Base-by-base conservation (phyloP, 2,113 vertebrate species). In the Motacilla alba region DNA sequence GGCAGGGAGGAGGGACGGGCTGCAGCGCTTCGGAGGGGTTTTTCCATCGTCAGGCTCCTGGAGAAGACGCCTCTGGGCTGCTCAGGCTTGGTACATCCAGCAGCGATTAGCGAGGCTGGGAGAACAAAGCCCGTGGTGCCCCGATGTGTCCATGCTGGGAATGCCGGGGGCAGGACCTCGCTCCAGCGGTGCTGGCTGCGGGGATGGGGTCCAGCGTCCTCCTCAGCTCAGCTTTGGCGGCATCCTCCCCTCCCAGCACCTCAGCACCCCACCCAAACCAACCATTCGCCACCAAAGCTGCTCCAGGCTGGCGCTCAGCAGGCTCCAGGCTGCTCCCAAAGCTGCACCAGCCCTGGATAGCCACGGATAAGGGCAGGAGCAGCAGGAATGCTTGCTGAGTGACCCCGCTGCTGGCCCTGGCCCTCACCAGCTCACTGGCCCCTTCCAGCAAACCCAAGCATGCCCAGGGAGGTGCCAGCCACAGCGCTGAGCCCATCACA, bases 131-230 rank as follows among this genome's bases (percentile, higher is more conserved):
- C 10, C 3, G 37, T 10, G 49, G 37, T 41, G 69, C 28, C 63
- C 72, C 6, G 0, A 0, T 0, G 11, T 15, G 28, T n/a, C 58
- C 2, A 0, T 0, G 11, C 46, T 27, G 78, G 53, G 53, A 44
- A 7, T 28, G 22, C 19, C 0, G 15, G 56, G 73, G 17, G 28
- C 2, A 0, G 64, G 59, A 56, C 9, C 39, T 17, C 0, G 0
- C 47, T 59, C 43, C 62, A 3, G 67, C 8, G 5, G 13, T 3
- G 1, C 1, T 9, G 41, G 0, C 69, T 47, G 49, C 22, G 21
- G 67, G 75, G 59, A 16, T 49, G 59, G 2, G 1, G 1, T 10
- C 30, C 60, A 2, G 26, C 37, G 2, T 23, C 47, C 47, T 75
- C 46, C 58, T 76, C 62, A 0, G 2, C 44, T 2, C 60, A 13